A percentile compares a stretch with the other conserved stretches of the same genome.
Evolutionary conservation across 2,113 vertebrate species (phyloP).

Genomic region (Pteruthius melanotis): DNA sequence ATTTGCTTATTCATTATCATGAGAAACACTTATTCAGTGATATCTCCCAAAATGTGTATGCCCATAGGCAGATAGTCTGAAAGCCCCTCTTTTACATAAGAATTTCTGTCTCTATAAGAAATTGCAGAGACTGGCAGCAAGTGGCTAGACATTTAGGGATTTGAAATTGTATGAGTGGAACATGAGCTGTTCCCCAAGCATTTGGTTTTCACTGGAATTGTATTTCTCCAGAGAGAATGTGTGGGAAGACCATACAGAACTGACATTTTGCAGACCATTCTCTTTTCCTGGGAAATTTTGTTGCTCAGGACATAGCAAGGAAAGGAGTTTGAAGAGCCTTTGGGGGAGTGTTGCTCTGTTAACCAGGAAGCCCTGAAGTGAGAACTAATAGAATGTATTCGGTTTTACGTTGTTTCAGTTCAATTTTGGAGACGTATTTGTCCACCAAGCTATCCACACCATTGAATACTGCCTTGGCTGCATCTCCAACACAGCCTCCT

Average conservation of each 20-base stretch:
- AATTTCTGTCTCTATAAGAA: not conserved
- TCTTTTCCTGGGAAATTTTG: not conserved
- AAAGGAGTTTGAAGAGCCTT: not conserved
- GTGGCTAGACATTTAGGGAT: not conserved
- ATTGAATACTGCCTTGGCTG: conserved; percentile 82
- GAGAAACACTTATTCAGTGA: not conserved
- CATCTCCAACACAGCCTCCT: conserved; percentile 82
- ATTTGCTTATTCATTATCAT: not conserved
- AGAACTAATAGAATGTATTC: not conserved
- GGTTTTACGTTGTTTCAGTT: conserved; percentile 64
- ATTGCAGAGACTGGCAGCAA: not conserved
- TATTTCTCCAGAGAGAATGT: not conserved
- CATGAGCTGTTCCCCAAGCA: not conserved
- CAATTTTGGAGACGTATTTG: conserved; percentile 72
- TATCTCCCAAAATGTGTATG: not conserved
- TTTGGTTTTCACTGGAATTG: not conserved
- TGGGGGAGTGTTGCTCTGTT: not conserved
- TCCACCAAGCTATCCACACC: conserved; percentile 80
- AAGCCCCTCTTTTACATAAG: not conserved
- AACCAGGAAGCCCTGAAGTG: not conserved
- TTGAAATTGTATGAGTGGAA: not conserved
- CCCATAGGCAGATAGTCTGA: not conserved
- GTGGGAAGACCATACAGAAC: not conserved
- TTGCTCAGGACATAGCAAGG: not conserved
- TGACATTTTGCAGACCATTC: not conserved